Conservation (phyloP, 2,888 invertebrate genomes). For the Eurytoma adleriae region DNA sequence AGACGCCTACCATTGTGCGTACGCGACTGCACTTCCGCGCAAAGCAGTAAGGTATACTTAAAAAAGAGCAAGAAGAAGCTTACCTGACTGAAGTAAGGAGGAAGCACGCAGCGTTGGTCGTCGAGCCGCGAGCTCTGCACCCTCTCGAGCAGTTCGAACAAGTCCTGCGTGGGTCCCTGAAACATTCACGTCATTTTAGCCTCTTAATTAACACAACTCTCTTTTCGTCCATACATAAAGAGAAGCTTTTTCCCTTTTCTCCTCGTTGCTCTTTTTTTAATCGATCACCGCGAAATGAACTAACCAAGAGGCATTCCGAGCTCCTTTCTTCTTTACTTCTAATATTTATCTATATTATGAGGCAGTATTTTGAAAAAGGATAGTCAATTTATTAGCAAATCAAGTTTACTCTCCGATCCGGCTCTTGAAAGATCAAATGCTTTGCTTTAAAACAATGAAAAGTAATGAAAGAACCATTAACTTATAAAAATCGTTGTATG, state of each 20-base stretch:
- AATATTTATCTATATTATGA: too few relatives aligned
- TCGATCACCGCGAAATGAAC: too few relatives aligned
- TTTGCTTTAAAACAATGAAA: too few relatives aligned
- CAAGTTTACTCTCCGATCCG: too few relatives aligned
- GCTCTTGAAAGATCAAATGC: too few relatives aligned
- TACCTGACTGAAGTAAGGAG: slow-evolving; percentile 94
- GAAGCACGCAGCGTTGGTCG: slow-evolving; percentile 97
- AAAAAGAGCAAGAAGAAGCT: slow-evolving; percentile 62
- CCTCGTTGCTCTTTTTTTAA: background rate
- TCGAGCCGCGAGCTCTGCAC: slow-evolving; percentile 96
- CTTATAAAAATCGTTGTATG: too few relatives aligned
- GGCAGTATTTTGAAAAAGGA: too few relatives aligned
- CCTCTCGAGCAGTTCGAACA: slow-evolving; percentile 95
- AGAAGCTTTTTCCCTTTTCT: too few relatives aligned
- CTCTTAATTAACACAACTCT: background rate
- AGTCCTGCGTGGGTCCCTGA: slow-evolving; percentile 81
- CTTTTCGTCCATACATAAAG: too few relatives aligned
- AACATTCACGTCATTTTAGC: background rate
- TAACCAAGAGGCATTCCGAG: background rate
- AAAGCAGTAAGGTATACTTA: background rate
- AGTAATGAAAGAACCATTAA: too few relatives aligned
- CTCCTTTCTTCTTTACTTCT: slow-evolving; percentile 18
- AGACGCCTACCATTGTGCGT: background rate
- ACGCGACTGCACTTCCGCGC: background rate
- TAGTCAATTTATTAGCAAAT: too few relatives aligned